A percentile compares a stretch with the other conserved stretches of the same genome.
phyloP scores from a whole-genome alignment of 2,888 invertebrate species.

The Ligdia adustata region DNA sequence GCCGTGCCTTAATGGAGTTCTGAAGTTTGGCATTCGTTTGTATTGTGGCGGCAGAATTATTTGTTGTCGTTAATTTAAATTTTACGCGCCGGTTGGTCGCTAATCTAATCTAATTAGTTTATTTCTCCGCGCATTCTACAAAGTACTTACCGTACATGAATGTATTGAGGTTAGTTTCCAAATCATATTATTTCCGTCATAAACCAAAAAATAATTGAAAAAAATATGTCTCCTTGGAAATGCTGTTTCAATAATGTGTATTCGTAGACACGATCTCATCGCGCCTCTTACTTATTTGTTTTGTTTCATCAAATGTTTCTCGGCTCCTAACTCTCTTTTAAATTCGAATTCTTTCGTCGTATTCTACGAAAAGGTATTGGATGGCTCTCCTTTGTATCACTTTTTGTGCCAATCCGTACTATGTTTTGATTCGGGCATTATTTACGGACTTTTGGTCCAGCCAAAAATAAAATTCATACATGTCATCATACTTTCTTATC shows the following conservation, averaged over 20 bases:
- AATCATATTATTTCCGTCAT: no score
- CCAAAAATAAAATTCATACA: constrained; percentile 56
- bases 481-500: no score
- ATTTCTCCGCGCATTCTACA: no score
- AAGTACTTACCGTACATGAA: no score
- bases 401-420: constrained; percentile 74
- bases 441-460: constrained; percentile 60
- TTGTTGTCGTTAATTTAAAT: constrained; percentile 77
- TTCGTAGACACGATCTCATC: constrained; percentile 52
- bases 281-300: constrained; percentile 58
- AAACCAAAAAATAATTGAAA: no score
- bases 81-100: constrained; percentile 67
- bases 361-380: constrained; percentile 81
- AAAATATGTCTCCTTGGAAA: no score
- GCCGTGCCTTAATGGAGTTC: constrained; percentile 74
- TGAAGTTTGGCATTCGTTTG: constrained; percentile 76
- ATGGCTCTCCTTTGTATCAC: constrained; percentile 82
- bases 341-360: constrained; percentile 80
- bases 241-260: no score
- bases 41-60: constrained; percentile 71
- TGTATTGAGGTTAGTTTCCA: no score
- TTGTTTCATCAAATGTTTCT: constrained; percentile 70
- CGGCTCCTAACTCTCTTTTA: constrained; percentile 65
- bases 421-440: constrained; percentile 70
- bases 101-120: constrained; percentile 68